Conservation (phyloP, 2,888 invertebrate genomes). For the Enchytraeus crypticus region DNA sequence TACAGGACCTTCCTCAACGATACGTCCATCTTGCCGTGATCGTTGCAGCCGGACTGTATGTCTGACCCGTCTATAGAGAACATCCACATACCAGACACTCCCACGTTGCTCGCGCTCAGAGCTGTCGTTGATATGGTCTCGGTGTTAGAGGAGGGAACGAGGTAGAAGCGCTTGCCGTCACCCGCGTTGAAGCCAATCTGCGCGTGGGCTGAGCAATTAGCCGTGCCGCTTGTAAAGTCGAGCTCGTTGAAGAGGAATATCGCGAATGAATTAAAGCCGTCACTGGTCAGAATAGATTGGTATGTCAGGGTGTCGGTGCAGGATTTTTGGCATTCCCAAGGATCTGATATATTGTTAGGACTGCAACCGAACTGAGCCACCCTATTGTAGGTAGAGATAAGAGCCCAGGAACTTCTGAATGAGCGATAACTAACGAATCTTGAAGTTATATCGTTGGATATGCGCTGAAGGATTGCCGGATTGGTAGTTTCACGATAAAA, state of each 20-base stretch:
- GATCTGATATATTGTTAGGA: background rate
- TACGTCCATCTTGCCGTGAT: background rate
- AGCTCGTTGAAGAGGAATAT: slow-evolving; percentile 8
- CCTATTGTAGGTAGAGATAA: slow-evolving; percentile 5
- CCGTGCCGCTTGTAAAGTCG: background rate
- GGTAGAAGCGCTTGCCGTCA: slow-evolving; percentile 5
- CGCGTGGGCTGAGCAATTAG: background rate
- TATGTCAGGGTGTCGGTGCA: slow-evolving; percentile 4
- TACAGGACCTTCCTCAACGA: slow-evolving; percentile 3
- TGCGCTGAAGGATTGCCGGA: background rate
- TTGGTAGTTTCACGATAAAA: slow-evolving; percentile 8
- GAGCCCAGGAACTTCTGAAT: slow-evolving; percentile 8
- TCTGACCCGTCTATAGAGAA: slow-evolving; percentile 9
- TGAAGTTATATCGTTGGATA: background rate
- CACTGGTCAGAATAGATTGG: slow-evolving; percentile 12
- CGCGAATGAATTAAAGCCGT: slow-evolving; percentile 11
- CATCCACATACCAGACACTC: slow-evolving; percentile 9
- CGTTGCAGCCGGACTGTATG: slow-evolving; percentile 4
- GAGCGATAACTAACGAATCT: slow-evolving; percentile 1
- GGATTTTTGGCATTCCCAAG: background rate
- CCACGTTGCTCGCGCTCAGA: slow-evolving; percentile 6
- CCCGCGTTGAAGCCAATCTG: slow-evolving; percentile 15
- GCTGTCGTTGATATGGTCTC: background rate
- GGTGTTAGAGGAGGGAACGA: background rate
- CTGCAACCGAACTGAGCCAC: slow-evolving; percentile 4